Percentiles rank a stretch among this genome's conserved stretches.
Evolutionary conservation across 2,888 invertebrate species (phyloP).

Genomic region (Plebejus anna): DNA sequence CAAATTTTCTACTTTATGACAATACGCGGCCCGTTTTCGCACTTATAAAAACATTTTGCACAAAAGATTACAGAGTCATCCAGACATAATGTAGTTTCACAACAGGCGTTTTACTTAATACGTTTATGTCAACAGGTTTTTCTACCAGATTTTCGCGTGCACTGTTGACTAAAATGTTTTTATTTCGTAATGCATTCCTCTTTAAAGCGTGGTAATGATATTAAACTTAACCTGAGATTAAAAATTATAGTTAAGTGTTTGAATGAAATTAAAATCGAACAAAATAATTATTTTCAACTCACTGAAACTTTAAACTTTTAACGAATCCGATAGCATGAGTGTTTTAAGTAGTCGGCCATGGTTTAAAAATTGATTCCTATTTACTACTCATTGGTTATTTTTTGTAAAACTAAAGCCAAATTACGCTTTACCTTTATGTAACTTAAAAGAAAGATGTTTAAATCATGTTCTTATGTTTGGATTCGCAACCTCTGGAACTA

Average conservation of each 20-base stretch:
- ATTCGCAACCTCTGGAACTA: too few species aligned
- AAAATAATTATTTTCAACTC: neutral
- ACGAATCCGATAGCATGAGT: neutral
- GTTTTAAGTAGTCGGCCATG: neutral
- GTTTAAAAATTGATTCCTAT: neutral
- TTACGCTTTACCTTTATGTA: neutral
- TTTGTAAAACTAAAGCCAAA: neutral
- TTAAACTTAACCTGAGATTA: neutral
- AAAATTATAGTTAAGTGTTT: neutral
- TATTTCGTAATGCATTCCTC: neutral
- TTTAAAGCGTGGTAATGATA: neutral
- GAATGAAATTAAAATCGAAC: neutral
- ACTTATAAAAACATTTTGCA: constrained; percentile 45
- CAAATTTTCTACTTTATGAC: constrained; percentile 53
- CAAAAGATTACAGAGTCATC: constrained; percentile 41
- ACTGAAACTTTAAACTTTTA: constrained; percentile 2
- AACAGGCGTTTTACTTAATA: constrained; percentile 25
- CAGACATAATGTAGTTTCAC: constrained; percentile 29
- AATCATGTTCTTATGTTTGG: too few species aligned
- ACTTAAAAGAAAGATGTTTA: too few species aligned
- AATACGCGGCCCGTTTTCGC: constrained; percentile 55
- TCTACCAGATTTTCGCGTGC: neutral
- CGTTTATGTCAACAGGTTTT: constrained; percentile 32
- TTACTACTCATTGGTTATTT: neutral
- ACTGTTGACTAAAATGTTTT: constrained; percentile 7